A percentile compares a stretch with the other conserved stretches of the same genome.
These are phyloP conservation scores for Cyanistes caeruleus DNA, from an alignment of 2,113 vertebrate genomes.

Conservation along the genomic window DNA sequence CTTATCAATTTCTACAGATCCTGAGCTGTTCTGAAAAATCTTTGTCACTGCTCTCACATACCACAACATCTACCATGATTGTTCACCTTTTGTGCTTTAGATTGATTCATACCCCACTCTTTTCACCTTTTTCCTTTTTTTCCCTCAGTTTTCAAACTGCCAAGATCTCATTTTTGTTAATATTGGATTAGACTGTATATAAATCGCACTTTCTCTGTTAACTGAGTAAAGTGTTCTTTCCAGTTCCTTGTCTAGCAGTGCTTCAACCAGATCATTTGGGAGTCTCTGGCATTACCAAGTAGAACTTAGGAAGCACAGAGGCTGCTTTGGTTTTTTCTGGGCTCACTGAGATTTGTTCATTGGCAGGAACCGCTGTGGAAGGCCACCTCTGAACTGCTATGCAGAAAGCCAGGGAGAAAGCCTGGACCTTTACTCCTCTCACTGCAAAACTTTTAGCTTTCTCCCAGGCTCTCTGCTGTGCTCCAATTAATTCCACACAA, in stretches of 20 bases:
- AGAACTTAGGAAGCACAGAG: not conserved
- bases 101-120: fast-evolving
- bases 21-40: not conserved
- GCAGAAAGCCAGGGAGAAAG: not conserved
- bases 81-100: not conserved
- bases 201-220: not conserved
- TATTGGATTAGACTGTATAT: not conserved
- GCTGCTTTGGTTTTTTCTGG: not conserved
- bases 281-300: not conserved
- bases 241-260: not conserved
- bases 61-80: not conserved
- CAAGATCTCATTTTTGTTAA: not conserved
- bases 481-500: not conserved
- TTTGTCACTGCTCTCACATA: not conserved
- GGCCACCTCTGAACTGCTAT: not conserved
- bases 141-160: fast-evolving
- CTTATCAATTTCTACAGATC: not conserved
- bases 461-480: not conserved
- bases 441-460: not conserved
- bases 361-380: not conserved
- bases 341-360: fast-evolving
- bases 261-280: not conserved
- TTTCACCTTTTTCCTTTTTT: not conserved
- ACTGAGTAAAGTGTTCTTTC: not conserved
- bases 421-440: not conserved